Base-by-base conservation (phyloP, 2,113 vertebrate species). In the Aramus guarauna region DNA sequence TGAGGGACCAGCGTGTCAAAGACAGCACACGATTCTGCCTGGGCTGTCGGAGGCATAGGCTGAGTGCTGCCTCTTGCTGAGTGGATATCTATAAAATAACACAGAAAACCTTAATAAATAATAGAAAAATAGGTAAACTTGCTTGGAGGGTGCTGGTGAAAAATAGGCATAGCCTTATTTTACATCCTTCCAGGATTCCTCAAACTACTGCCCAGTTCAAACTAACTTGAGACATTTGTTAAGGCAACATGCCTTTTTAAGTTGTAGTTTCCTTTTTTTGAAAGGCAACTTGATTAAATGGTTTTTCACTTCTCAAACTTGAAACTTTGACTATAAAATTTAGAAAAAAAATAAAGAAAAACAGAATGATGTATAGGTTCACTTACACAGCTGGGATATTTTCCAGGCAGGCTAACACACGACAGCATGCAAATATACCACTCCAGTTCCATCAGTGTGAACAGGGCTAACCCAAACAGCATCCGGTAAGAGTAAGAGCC, bases 231-330 rank as follows among this genome's bases (percentile, higher is more conserved):
- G 73, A 37, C 22, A 60, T 88, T 79, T 76, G 43, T 78, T 72
- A 84, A 52, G 60, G n/a, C 56, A 78, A 27, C 5, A 8, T 30
- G 50, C 78, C 32, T 92, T 85, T 77, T 63, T 34, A 71, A 80
- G 36, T 71, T 68, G 5, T n/a, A 19, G 36, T 69, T 95, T 91
- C 63, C 53, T 71, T 85, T 82, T 82, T 92, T 72, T 92, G 71
- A 85, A 91, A 86, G 26, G 41, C 80, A 41, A 74, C 88, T 90
- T 24, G 9, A 76, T 88, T 92, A 85, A 88, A 62, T 34, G 4
- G 1, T n/a, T 92, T 92, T 94, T 67, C 50, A 88, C 36, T 74
- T 89, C 74, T 43, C 90, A 71, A 52, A 63, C 58, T 80, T 77
- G 30, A 90, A 86, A 22, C 4, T 71, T 69, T 41, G 45, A 67